Conservation (phyloP, 64 coral and sea anemone species). For the Pocillopora verrucosa region DNA sequence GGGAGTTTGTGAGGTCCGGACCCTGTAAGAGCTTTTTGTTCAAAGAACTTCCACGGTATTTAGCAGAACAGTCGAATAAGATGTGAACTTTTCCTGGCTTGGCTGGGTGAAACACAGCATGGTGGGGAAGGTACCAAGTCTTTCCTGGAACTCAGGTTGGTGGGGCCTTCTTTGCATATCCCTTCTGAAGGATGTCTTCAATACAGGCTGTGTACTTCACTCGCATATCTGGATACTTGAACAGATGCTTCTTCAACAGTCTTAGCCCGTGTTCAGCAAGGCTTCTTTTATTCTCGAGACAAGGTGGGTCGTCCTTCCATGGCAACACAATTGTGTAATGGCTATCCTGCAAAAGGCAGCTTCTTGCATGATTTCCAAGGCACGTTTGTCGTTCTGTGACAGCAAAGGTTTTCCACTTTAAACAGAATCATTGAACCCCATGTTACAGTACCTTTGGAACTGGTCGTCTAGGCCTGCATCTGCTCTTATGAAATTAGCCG, state of each 20-base stretch:
- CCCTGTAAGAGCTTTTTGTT: too few relatives aligned
- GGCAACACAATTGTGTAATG: constrained; percentile 23
- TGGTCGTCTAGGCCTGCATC: not conserved
- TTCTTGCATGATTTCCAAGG: constrained; percentile 21
- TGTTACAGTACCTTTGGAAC: constrained; percentile 30
- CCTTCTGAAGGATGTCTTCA: not conserved
- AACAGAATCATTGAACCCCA: constrained; percentile 36
- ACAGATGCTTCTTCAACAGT: not conserved
- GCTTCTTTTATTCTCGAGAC: not conserved
- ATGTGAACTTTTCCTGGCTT: not conserved
- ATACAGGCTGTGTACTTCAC: not conserved
- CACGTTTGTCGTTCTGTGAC: constrained; percentile 27
- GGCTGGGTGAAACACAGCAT: not conserved
- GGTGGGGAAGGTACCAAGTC: too few relatives aligned
- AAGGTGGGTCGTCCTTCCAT: constrained; percentile 7
- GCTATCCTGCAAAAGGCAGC: not conserved
- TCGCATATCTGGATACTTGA: not conserved
- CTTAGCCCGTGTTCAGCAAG: not conserved
- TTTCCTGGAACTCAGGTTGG: too few relatives aligned
- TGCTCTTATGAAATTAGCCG: constrained; percentile 4
- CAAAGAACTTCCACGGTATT: not conserved
- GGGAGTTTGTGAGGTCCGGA: too few relatives aligned
- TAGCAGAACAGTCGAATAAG: not conserved
- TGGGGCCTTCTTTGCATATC: not conserved
- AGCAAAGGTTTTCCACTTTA: constrained; percentile 1